Conservation (phyloP, 1,140 invertebrate genomes). For the Drosophila ohnishii region DNA sequence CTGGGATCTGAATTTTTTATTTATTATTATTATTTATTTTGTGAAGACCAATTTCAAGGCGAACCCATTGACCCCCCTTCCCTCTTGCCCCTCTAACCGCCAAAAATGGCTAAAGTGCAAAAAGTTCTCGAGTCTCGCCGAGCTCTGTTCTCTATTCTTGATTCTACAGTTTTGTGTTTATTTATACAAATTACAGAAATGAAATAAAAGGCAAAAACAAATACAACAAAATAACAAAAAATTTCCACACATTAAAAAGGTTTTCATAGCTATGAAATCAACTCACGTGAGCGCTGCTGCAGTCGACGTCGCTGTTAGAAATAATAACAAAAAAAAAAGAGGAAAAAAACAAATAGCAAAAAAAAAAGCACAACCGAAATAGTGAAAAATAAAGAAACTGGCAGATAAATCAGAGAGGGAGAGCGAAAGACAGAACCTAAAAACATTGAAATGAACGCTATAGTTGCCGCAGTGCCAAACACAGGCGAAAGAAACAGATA, state of each 20-base stretch:
- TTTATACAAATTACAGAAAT: slow-evolving; percentile 75
- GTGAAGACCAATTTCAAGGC: slow-evolving; percentile 40
- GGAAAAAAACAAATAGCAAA: slow-evolving; percentile 19
- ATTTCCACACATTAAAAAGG: slow-evolving; percentile 76
- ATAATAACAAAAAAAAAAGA: slow-evolving; percentile 47
- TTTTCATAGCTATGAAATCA: slow-evolving; percentile 68
- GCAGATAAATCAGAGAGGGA: slow-evolving; percentile 71
- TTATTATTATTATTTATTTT: neutral
- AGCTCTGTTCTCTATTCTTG: slow-evolving; percentile 6
- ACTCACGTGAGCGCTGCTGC: slow-evolving; percentile 75
- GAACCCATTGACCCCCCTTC: slow-evolving; percentile 39
- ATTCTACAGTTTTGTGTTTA: slow-evolving; percentile 51
- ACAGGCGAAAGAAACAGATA: slow-evolving; percentile 26
- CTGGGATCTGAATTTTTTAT: slow-evolving; percentile 5
- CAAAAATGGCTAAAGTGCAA: slow-evolving; percentile 49
- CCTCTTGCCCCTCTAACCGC: neutral
- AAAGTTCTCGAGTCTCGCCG: slow-evolving; percentile 26
- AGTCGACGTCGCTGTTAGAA: slow-evolving; percentile 61
- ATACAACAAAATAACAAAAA: slow-evolving; percentile 59
- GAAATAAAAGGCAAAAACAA: slow-evolving; percentile 21
- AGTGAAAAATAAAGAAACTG: slow-evolving; percentile 52
- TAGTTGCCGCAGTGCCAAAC: slow-evolving; percentile 64
- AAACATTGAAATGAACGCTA: slow-evolving; percentile 76
- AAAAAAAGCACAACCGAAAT: slow-evolving; percentile 31
- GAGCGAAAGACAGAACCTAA: slow-evolving; percentile 57